Base-by-base conservation (phyloP, 2,113 vertebrate species). In the Tamias sibiricus region DNA sequence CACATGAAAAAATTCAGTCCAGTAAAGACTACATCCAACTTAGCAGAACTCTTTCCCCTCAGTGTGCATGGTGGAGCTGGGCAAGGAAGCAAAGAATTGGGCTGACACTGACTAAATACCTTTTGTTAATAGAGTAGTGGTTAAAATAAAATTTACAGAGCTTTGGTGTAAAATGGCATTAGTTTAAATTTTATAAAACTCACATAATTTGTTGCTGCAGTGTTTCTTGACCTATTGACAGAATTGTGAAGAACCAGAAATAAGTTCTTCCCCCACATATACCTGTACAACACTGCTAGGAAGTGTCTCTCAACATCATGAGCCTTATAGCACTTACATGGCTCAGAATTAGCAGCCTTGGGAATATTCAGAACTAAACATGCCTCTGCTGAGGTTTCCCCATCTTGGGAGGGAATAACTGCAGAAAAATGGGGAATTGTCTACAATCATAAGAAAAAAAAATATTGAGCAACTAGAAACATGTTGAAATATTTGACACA, bases 131-230 rank as follows among this genome's bases (percentile, higher is more conserved):
- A 52, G 75, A 92, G 13, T 19, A 87, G 87, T 57, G 59, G 11
- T 68, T 84, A 80, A 88, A 91, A 71, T 4, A 30, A 80, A 97
- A 72, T 72, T 37, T 91, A 28, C 8, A 30, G 84, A n/a, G 22
- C 37, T 91, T 91, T 32, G 4, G 17, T 90, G 54, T 28, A 8
- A 87, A 96, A 49, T 44, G 6, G 13, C 6, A 35, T 84, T 69
- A 40, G 24, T 24, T 80, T 32, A 35, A 66, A 80, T 37, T 90
- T 76, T 47, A 28, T 42, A 37, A 90, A 90, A 69, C 9, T 54
- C 47, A 62, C 40, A 83, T 59, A 91, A 84, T 47, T n/a, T 49
- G 42, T 16, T 30, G 17, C 1, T 14, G 17, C 0, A n/a, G 26
- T 28, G 1, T 49, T 66, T 40, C 32, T 37, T 62, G 57, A 80